These are phyloP conservation scores for Pemphigus obesinymphae DNA, from an alignment of 1,140 invertebrate genomes.

Conservation along the genomic window DNA sequence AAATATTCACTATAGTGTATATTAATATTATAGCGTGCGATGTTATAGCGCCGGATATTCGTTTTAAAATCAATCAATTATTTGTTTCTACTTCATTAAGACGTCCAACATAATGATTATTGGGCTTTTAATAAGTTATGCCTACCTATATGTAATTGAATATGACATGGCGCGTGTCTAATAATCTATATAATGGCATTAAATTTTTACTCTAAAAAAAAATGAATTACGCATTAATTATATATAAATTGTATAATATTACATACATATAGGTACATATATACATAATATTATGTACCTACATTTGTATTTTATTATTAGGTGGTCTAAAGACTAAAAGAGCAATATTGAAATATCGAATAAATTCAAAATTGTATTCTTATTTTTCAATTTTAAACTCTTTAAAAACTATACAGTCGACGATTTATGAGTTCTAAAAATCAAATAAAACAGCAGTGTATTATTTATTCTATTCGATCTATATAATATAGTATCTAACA, in stretches of 20 bases:
- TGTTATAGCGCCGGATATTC: neutral
- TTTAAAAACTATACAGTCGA: too few relatives aligned
- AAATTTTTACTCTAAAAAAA: neutral
- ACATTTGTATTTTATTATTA: too few relatives aligned
- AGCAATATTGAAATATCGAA: neutral
- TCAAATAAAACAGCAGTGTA: neutral
- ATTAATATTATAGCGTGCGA: neutral
- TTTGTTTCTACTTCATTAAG: neutral
- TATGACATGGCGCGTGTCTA: neutral
- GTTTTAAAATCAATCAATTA: neutral
- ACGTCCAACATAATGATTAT: too few relatives aligned
- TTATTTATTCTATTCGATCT: too few relatives aligned
- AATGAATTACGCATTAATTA: neutral
- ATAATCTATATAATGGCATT: neutral
- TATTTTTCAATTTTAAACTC: too few relatives aligned
- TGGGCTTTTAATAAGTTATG: too few relatives aligned
- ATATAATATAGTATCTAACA: neutral
- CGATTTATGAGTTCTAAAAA: neutral
- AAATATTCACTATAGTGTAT: too few relatives aligned
- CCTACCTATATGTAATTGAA: neutral
- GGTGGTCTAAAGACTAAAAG: too few relatives aligned
- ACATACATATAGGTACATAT: too few relatives aligned
- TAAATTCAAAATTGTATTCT: too few relatives aligned
- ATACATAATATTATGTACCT: neutral
- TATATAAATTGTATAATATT: neutral